phyloP scores from a whole-genome alignment of 1,140 invertebrate species.

The Drosophila truncata region DNA sequence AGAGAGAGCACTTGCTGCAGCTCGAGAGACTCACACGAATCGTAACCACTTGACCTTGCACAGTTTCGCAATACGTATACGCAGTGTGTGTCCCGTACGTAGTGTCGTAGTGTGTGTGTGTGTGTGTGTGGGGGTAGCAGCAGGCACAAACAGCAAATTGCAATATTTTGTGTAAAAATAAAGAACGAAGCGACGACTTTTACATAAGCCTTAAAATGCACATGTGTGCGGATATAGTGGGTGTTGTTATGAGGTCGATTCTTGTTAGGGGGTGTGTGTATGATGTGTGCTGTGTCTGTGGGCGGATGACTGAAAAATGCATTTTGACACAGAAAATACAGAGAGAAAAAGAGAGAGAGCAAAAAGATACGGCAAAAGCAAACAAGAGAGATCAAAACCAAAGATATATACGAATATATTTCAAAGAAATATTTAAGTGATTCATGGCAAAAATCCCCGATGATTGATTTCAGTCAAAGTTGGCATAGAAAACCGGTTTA shows the following conservation, averaged over 20 bases:
- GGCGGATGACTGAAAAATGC: conserved; percentile 80
- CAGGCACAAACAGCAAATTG: conserved; percentile 37
- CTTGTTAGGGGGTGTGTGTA: conserved; percentile 14
- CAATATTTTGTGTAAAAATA: conserved; percentile 74
- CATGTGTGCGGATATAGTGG: conserved; percentile 36
- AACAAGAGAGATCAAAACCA: not conserved
- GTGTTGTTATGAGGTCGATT: conserved; percentile 75
- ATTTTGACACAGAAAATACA: conserved; percentile 72
- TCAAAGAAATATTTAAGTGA: conserved; percentile 15
- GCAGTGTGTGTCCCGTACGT: conserved; percentile 11
- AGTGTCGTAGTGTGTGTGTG: conserved; percentile 6
- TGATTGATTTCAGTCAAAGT: conserved; percentile 38
- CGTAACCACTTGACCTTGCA: conserved; percentile 79
- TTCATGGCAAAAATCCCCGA: conserved; percentile 25
- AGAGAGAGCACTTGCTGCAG: conserved; percentile 13
- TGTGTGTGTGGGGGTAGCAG: conserved; percentile 10
- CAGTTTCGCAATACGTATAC: conserved; percentile 45
- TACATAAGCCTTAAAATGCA: conserved; percentile 39
- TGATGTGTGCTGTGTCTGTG: conserved; percentile 5
- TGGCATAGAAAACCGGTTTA: conserved; percentile 14
- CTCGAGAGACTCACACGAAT: conserved; percentile 24
- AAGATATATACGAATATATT: conserved; percentile 18
- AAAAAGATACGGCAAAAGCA: conserved; percentile 8
- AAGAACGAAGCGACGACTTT: conserved; percentile 57
- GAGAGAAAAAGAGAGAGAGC: not conserved